Conservation (phyloP, 2,797 vertebrate genomes). For the Monodelphis domestica region DNA sequence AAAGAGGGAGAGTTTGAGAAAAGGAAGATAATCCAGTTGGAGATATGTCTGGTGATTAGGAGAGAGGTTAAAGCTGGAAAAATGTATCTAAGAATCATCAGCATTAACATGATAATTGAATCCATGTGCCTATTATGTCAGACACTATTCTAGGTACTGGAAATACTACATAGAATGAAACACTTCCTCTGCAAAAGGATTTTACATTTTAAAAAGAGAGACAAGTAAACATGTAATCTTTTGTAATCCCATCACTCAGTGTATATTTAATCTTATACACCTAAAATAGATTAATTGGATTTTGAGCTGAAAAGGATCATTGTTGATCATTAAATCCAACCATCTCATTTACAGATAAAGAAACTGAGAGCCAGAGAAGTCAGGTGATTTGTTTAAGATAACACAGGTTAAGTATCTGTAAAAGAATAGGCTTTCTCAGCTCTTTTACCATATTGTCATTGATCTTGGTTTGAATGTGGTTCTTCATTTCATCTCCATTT, state of each 20-base stretch:
- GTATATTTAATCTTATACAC: not conserved
- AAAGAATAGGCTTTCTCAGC: not conserved
- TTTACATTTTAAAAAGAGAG: not conserved
- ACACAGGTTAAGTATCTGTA: not conserved
- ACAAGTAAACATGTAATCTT: not conserved
- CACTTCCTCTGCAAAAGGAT: not conserved
- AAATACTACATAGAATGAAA: not conserved
- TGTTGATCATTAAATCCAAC: not conserved
- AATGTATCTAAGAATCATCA: not conserved
- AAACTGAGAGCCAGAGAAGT: not conserved
- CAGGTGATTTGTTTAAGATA: not conserved
- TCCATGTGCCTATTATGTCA: not conserved
- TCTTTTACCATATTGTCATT: not conserved
- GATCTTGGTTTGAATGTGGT: not conserved
- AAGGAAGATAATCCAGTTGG: not conserved
- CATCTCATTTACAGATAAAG: not conserved
- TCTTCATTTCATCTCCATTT: not conserved
- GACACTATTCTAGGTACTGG: not conserved
- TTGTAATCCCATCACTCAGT: not conserved
- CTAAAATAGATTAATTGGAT: not conserved
- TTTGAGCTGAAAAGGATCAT: not conserved
- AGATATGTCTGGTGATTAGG: not conserved
- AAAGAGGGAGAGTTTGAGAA: not conserved
- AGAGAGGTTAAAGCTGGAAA: not conserved
- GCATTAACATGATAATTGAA: not conserved